Percentiles rank a stretch among this genome's conserved stretches.
phyloP scores from a whole-genome alignment of 2,113 vertebrate species.

The Salvelinus namaycush region DNA sequence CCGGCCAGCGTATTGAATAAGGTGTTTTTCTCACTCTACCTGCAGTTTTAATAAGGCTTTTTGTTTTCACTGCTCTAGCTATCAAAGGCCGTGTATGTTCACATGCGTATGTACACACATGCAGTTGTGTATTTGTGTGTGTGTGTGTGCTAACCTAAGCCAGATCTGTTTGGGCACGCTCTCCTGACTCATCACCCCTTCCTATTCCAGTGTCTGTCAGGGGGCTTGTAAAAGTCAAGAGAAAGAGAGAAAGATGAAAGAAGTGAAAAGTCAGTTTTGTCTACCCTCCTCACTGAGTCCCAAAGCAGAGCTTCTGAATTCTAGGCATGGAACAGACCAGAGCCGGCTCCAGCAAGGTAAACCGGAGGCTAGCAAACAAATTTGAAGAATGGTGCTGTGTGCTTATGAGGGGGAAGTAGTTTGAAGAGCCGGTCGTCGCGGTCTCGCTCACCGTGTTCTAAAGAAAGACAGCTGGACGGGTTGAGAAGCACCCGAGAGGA shows the following conservation, averaged over 20 bases:
- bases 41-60: neutral
- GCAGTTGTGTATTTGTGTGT: neutral
- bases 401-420: neutral
- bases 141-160: neutral
- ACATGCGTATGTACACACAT: neutral
- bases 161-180: neutral
- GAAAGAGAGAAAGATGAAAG: neutral
- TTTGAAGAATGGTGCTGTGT: slow-evolving; percentile 6
- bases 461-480: neutral
- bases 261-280: neutral
- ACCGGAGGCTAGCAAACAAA: slow-evolving; percentile 11
- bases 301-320: slow-evolving; percentile 31
- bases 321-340: slow-evolving; percentile 6
- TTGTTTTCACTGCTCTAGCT: neutral
- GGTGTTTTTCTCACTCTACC: neutral
- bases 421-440: neutral
- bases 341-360: slow-evolving; percentile 14
- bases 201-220: neutral
- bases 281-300: neutral
- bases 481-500: neutral
- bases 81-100: neutral
- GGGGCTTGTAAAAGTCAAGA: neutral
- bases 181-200: neutral
- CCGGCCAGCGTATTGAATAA: slow-evolving; percentile 20
- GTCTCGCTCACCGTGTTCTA: neutral